These are phyloP conservation scores for Calephelis nemesis DNA, from an alignment of 1,140 invertebrate genomes.

Conservation along the genomic window DNA sequence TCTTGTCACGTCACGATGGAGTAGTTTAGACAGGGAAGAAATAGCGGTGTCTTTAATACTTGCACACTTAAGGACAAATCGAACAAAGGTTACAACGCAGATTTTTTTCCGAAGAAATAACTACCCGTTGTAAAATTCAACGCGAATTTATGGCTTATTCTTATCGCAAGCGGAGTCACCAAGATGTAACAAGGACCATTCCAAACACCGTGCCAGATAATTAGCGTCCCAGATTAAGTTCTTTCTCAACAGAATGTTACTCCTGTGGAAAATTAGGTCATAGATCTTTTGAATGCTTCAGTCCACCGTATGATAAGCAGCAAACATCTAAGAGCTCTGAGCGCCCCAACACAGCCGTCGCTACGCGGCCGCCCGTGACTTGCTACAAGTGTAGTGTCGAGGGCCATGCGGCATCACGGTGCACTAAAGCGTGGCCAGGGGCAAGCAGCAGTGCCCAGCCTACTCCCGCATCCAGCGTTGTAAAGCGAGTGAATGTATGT, in stretches of 20 bases:
- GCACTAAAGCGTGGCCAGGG: constrained; percentile 9
- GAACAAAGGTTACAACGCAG: constrained; percentile 17
- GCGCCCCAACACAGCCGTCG: constrained; percentile 20
- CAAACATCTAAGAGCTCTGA: constrained; percentile 4
- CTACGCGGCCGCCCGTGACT: constrained; percentile 20
- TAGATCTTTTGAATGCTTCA: constrained; percentile 25
- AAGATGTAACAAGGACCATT: neutral
- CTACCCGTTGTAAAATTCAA: constrained; percentile 19
- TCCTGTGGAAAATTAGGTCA: constrained; percentile 25
- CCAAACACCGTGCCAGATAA: neutral
- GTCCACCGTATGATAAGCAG: neutral
- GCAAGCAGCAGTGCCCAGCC: constrained; percentile 11
- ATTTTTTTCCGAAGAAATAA: constrained; percentile 12
- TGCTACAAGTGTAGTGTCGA: constrained; percentile 24
- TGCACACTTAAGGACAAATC: constrained; percentile 24
- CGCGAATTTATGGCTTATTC: constrained; percentile 20
- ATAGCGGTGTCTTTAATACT: constrained; percentile 28
- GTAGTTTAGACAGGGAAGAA: constrained; percentile 25
- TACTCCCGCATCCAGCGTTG: constrained; percentile 13
- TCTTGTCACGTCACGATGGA: constrained; percentile 25
- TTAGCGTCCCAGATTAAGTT: constrained; percentile 16
- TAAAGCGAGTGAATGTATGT: constrained; percentile 29
- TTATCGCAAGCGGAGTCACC: constrained; percentile 18
- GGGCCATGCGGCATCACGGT: constrained; percentile 25
- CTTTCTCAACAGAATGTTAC: constrained; percentile 21